Conservation (phyloP, 23 tunicate species). For the Oikopleura dioica region DNA sequence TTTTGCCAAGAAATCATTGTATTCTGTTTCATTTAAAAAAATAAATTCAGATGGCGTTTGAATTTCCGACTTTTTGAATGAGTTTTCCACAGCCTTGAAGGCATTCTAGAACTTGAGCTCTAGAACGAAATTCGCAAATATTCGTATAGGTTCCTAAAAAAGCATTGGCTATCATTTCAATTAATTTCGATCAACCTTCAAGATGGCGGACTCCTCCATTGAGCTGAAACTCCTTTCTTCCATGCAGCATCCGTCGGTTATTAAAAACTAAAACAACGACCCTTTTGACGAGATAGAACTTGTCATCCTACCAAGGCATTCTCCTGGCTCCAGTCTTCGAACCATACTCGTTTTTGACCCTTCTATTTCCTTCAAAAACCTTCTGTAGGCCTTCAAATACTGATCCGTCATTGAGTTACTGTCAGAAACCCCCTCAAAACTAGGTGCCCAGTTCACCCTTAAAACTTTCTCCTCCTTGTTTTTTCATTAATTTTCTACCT, state of each 20-base stretch:
- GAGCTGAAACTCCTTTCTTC: background rate
- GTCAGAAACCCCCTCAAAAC: background rate
- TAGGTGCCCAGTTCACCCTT: conserved; percentile 7
- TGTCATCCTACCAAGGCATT: background rate
- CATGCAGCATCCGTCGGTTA: conserved; percentile 8
- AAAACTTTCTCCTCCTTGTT: no score
- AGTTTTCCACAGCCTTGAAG: background rate
- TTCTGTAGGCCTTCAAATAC: background rate
- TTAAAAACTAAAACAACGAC: conserved; percentile 13
- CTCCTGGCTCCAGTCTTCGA: background rate
- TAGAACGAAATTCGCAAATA: background rate
- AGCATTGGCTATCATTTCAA: no score
- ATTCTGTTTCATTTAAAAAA: no score
- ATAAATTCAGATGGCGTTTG: no score
- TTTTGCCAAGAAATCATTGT: no score
- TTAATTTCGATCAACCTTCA: no score
- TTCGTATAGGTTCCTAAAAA: background rate
- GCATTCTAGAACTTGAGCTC: conserved; percentile 12
- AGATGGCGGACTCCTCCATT: conserved; percentile 6
- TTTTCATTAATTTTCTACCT: no score
- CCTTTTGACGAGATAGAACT: no score
- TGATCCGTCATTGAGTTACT: background rate
- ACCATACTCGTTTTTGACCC: background rate
- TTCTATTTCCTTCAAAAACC: background rate
- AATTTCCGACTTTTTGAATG: conserved; percentile 7